Evolutionary conservation across 2,888 invertebrate species (phyloP).

Genomic region (Apamea anceps): DNA sequence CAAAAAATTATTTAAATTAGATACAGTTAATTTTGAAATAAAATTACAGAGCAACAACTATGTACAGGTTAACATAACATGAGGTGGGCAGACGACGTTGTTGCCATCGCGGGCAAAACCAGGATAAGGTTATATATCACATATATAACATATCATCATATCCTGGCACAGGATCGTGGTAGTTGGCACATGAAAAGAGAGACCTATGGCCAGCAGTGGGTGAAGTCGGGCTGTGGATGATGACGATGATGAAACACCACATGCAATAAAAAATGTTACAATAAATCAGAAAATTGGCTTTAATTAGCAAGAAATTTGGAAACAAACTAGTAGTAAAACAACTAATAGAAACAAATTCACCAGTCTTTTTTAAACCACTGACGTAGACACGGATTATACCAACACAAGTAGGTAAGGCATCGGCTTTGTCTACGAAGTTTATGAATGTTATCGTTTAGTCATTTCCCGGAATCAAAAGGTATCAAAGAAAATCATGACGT

Average conservation of each 20-base stretch:
- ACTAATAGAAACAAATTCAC: not conserved
- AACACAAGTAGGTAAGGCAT: not conserved
- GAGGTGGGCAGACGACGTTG: no score
- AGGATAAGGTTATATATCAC: no score
- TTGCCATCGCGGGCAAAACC: no score
- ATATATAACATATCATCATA: no score
- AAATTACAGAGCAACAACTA: not conserved
- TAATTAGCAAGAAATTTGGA: not conserved
- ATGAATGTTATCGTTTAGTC: not conserved
- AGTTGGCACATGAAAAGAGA: no score
- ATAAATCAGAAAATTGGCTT: not conserved
- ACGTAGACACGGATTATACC: not conserved
- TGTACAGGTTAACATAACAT: not conserved
- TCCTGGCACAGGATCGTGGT: no score
- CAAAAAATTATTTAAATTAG: not conserved
- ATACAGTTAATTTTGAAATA: not conserved
- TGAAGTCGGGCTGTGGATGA: no score
- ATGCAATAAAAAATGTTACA: not conserved
- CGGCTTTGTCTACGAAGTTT: not conserved
- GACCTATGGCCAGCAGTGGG: no score
- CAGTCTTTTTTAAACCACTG: not conserved
- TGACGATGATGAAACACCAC: no score
- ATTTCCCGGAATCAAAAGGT: constrained; percentile 6
- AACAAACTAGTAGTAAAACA: not conserved
- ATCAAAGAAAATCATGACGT: constrained; percentile 43